Percentiles rank a stretch among this genome's conserved stretches.
Evolutionary conservation across 2,113 vertebrate species (phyloP).

Genomic region (Zeus faber): DNA sequence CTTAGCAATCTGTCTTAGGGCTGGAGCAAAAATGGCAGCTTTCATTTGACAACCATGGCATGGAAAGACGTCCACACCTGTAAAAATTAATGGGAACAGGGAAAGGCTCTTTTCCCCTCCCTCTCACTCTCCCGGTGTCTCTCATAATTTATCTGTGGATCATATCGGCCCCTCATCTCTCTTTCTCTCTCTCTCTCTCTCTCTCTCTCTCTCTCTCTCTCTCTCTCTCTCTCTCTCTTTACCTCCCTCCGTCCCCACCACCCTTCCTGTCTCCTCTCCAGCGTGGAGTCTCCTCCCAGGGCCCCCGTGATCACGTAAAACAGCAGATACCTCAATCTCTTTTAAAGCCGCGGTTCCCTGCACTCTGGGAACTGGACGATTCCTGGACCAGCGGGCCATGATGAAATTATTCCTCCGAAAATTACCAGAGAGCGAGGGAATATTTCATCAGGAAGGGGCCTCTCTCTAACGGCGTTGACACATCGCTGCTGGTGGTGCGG

Average conservation of each 20-base stretch:
- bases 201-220: conserved; percentile 1
- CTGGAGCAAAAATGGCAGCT: too few relatives aligned
- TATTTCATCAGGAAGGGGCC: conserved; percentile 43
- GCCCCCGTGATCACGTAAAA: conserved; percentile 44
- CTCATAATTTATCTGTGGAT: too few relatives aligned
- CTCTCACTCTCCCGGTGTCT: too few relatives aligned
- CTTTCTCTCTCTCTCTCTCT: background rate
- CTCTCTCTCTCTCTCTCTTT: conserved; percentile 11
- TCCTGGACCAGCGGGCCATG: conserved; percentile 3
- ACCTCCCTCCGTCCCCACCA: conserved; percentile 22
- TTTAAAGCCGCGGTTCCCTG: too few relatives aligned
- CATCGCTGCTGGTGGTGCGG: conserved; percentile 28
- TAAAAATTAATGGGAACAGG: background rate
- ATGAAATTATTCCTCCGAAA: conserved; percentile 59
- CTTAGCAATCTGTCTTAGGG: too few relatives aligned
- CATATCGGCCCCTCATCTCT: background rate
- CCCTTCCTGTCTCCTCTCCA: conserved; percentile 33
- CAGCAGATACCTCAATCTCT: conserved; percentile 48
- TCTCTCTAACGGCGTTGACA: conserved; percentile 12
- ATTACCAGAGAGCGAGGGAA: conserved; percentile 33
- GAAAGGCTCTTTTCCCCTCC: too few relatives aligned
- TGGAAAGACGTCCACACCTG: too few relatives aligned
- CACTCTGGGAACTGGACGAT: too few relatives aligned
- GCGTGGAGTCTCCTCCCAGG: too few relatives aligned
- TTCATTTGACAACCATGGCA: too few relatives aligned